These are phyloP conservation scores for Nomada hirtipes DNA, from an alignment of 2,888 invertebrate species.

Conservation along the genomic window DNA sequence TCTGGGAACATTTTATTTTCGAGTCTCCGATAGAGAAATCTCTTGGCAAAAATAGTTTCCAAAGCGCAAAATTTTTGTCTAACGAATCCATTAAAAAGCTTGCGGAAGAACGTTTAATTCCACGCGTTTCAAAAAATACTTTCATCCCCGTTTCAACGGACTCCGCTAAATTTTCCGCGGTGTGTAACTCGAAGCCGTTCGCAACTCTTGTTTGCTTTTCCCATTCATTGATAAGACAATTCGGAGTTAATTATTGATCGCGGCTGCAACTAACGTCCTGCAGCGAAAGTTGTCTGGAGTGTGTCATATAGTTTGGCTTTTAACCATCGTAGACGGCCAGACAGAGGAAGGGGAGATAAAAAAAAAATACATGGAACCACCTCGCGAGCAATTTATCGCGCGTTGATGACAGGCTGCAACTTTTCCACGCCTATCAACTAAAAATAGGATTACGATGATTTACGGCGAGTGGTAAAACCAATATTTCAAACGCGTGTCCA, in stretches of 20 bases:
- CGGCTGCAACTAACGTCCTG: conserved; percentile 17
- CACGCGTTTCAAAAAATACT: not conserved
- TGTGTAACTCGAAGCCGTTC: not conserved
- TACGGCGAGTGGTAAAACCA: conserved; percentile 33
- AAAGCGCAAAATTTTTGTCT: too few species aligned
- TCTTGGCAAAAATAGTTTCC: too few species aligned
- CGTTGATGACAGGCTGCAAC: conserved; percentile 36
- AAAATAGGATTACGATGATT: conserved; percentile 55
- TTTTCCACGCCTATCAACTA: conserved; percentile 46
- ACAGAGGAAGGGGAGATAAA: not conserved
- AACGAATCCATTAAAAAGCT: too few species aligned
- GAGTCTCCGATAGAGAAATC: too few species aligned
- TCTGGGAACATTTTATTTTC: too few species aligned
- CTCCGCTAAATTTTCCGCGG: not conserved
- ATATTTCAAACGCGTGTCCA: conserved; percentile 24
- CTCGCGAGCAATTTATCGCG: conserved; percentile 47
- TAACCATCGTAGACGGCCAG: not conserved
- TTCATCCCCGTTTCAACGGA: not conserved
- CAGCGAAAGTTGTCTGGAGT: conserved; percentile 11
- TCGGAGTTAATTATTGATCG: conserved; percentile 44
- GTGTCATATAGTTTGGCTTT: not conserved
- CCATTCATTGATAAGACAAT: conserved; percentile 19
- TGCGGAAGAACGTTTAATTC: not conserved
- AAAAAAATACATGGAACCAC: conserved; percentile 17
- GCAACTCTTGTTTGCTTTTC: conserved; percentile 6